Evolutionary conservation across 1,140 invertebrate genomes (phyloP).

Genomic region (Ylistrum balloti): DNA sequence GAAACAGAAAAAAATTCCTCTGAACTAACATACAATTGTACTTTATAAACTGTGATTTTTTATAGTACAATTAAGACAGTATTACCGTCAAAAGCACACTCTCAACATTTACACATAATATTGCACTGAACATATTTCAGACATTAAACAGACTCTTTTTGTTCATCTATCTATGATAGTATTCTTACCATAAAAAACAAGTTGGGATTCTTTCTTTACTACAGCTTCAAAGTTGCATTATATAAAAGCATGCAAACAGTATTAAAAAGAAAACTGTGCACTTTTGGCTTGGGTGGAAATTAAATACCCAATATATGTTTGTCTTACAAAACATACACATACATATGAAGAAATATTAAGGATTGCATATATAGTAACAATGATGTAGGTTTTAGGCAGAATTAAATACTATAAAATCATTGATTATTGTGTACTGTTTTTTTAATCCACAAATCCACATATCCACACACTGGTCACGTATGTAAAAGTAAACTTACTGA

Average conservation of each 20-base stretch:
- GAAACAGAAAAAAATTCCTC: background rate
- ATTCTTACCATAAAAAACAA: background rate
- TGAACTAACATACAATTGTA: background rate
- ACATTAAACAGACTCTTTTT: background rate
- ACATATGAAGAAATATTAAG: background rate
- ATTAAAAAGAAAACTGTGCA: background rate
- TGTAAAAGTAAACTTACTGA: too few species aligned
- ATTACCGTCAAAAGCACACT: background rate
- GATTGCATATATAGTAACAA: too few species aligned
- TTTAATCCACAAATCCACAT: too few species aligned
- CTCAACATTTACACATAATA: background rate
- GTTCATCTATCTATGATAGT: background rate
- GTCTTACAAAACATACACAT: background rate
- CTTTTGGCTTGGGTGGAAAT: background rate
- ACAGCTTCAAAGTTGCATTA: background rate
- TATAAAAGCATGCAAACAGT: background rate
- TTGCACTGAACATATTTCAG: background rate
- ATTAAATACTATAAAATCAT: too few species aligned
- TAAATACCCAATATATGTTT: background rate
- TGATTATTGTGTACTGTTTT: too few species aligned
- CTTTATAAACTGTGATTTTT: background rate
- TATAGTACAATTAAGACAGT: background rate
- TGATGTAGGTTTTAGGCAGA: too few species aligned
- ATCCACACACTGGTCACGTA: too few species aligned
- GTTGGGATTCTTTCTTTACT: background rate